Base-by-base conservation (phyloP, 2,888 invertebrate species). In the Hoplodrina blanda region DNA sequence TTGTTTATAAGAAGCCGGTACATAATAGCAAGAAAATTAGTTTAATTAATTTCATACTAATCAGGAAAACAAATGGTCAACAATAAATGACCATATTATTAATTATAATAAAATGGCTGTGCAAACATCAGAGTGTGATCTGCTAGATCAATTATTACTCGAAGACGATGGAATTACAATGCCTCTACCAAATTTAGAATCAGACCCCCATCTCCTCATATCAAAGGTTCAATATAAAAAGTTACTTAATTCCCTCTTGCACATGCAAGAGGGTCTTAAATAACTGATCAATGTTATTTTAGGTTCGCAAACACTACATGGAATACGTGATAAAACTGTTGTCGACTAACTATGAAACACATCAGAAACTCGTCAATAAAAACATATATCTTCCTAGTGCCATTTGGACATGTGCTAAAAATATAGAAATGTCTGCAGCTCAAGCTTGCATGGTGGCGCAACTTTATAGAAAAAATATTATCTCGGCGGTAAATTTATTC, bases 271-370 rank as follows among this genome's bases (percentile, higher is more conserved):
- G 25, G 25, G 25, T 25, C 17, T 52, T 72, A 37, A 13, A 46
- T 44, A 17, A 73, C 37, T 50, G 41, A 53, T 41, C 0, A 44
- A 1, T 54, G 62, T 19, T 60, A 13, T 88, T 88, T 59, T 80
- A 96, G 96, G 95, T 96, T 20, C 93, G 96, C 33, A 95, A 95
- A 85, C 92, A 94, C 85, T 96, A 96, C 77, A 93, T 96, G 92
- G 94, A 94, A 59, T 91, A 94, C 80, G 84, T 96, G 54, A 91
- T 94, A 56, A 93, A 93, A 87, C 82, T 95, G 41, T 83, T 96
- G 30, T 90, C 93, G 19, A 77, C 88, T 4, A 96, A 96, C 77
- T 96, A 96, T 85, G 94, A 95, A 84, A 92, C 88, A 1, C 91
- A 92, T 74, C 94, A 94, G 69, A 93, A 88, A 78, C 89, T 94